Conservation (phyloP, 1,140 invertebrate species). For the Megalopta genalis region DNA sequence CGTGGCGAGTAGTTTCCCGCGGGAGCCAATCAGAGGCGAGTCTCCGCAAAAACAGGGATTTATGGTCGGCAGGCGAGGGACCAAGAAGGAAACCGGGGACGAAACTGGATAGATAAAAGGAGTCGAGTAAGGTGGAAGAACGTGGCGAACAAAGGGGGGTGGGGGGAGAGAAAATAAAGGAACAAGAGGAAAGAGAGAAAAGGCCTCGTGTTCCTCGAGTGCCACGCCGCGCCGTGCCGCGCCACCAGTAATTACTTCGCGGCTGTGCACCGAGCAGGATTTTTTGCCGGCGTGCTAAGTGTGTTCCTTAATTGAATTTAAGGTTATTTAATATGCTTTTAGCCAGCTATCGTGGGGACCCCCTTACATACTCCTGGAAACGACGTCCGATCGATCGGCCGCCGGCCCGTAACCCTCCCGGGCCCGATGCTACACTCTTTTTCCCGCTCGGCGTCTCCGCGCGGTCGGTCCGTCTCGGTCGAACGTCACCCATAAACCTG, state of each 20-base stretch:
- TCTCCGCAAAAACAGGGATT: slow-evolving; percentile 72
- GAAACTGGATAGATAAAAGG: slow-evolving; percentile 24
- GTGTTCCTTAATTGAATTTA: slow-evolving; percentile 79
- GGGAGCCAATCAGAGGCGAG: slow-evolving; percentile 66
- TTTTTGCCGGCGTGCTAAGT: slow-evolving; percentile 70
- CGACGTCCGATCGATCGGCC: slow-evolving; percentile 47
- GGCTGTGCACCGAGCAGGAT: slow-evolving; percentile 62
- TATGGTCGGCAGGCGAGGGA: slow-evolving; percentile 67
- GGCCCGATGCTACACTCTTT: background rate
- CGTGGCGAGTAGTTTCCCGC: slow-evolving; percentile 42
- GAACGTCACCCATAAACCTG: slow-evolving; percentile 64
- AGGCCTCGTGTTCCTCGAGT: slow-evolving; percentile 6
- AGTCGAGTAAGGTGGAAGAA: background rate
- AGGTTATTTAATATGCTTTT: slow-evolving; percentile 78
- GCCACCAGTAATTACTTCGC: slow-evolving; percentile 74
- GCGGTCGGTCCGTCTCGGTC: slow-evolving; percentile 36
- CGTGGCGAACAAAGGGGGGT: background rate
- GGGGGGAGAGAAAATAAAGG: background rate
- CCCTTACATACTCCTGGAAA: slow-evolving; percentile 58
- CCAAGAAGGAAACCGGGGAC: background rate
- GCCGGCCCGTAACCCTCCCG: slow-evolving; percentile 1
- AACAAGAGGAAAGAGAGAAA: background rate
- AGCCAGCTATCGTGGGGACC: slow-evolving; percentile 53
- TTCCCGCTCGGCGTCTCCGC: slow-evolving; percentile 19
- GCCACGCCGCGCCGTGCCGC: slow-evolving; percentile 8